Evolutionary conservation across 2,113 vertebrate genomes (phyloP).

Genomic region (Ahaetulla prasina): DNA sequence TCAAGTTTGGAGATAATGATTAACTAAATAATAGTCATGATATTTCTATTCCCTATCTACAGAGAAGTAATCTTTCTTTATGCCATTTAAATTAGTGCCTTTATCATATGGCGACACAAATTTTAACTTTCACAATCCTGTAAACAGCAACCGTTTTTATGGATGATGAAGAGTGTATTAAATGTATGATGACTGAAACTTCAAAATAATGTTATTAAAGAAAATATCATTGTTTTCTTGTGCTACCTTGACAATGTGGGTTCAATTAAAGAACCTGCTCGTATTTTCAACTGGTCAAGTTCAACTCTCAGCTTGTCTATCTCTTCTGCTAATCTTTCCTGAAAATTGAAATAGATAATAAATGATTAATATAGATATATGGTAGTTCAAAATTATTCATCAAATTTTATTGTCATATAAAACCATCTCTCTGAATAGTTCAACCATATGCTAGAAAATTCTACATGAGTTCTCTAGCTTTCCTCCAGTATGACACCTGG

Average conservation of each 20-base stretch:
- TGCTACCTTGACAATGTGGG: slow-evolving; percentile 89
- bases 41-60: background rate
- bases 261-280: slow-evolving; percentile 91
- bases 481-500: background rate
- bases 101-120: background rate
- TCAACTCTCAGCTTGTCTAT: slow-evolving; percentile 92
- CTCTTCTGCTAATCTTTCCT: slow-evolving; percentile 93
- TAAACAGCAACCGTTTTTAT: background rate
- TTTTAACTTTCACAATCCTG: background rate
- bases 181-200: background rate
- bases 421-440: background rate
- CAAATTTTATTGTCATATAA: background rate
- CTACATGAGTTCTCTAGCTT: background rate
- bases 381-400: background rate
- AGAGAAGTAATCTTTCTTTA: background rate
- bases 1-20: background rate
- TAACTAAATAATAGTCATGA: background rate
- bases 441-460: background rate
- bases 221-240: slow-evolving; percentile 1
- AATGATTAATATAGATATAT: background rate
- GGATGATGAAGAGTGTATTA: background rate
- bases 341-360: slow-evolving; percentile 32
- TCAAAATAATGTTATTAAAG: background rate
- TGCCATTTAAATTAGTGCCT: background rate
- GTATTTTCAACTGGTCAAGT: slow-evolving; percentile 89